Evolutionary conservation across 2,113 vertebrate species (phyloP).

Genomic region (Larimichthys polyactis): DNA sequence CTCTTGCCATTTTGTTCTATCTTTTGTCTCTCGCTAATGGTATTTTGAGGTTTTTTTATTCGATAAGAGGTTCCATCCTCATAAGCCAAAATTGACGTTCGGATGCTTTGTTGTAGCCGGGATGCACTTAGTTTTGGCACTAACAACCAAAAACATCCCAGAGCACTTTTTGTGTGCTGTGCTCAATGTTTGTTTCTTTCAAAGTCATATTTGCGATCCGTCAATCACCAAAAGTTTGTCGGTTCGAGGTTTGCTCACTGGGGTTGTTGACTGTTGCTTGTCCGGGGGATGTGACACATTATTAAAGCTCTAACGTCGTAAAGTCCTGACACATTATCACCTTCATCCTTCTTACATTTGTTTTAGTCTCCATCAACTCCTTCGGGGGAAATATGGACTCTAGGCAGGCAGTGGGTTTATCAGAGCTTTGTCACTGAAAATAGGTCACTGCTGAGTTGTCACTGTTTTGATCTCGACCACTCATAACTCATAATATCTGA

Average conservation of each 20-base stretch:
- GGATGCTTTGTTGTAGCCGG: conserved; percentile 50
- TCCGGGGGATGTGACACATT: not conserved
- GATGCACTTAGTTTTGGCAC: conserved; percentile 55
- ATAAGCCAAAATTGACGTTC: conserved; percentile 30
- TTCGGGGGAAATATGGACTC: not conserved
- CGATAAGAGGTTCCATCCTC: conserved; percentile 47
- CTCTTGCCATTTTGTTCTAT: conserved; percentile 47
- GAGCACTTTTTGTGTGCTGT: conserved; percentile 39
- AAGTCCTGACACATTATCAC: not conserved
- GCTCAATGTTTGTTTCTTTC: conserved; percentile 29
- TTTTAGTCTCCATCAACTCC: not conserved
- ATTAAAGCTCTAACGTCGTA: conserved; percentile 12
- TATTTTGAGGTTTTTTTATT: conserved; percentile 62
- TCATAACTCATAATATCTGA: too few species aligned
- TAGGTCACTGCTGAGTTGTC: too few species aligned
- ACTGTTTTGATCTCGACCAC: not conserved
- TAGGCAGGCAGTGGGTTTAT: not conserved
- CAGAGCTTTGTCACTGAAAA: too few species aligned
- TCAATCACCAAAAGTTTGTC: conserved; percentile 29
- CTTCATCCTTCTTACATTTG: conserved; percentile 3
- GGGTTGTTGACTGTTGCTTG: conserved; percentile 6
- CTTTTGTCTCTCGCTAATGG: conserved; percentile 67
- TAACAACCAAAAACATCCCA: conserved; percentile 62
- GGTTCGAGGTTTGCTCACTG: conserved; percentile 2
- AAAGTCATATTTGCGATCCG: conserved; percentile 1